These are phyloP conservation scores for Acanthochromis polyacanthus DNA, from an alignment of 2,113 vertebrate species.

Conservation along the genomic window DNA sequence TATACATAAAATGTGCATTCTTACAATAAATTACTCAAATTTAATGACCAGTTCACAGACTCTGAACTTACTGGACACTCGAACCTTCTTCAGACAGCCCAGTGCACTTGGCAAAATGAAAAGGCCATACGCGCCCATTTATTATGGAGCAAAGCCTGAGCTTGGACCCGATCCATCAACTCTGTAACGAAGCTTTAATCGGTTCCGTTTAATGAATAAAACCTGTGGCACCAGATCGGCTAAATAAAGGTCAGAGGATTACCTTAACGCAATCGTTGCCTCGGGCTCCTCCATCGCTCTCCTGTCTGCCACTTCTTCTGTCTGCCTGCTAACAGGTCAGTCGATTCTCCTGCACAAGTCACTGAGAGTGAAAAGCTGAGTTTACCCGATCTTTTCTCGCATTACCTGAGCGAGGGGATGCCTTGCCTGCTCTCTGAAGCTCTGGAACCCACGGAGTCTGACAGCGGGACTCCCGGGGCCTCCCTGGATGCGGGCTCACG, in stretches of 20 bases:
- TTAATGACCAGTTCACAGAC: too few species aligned
- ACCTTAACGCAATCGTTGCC: slow-evolving; percentile 53
- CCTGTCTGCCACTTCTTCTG: background rate
- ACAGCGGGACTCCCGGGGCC: background rate
- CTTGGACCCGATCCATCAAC: background rate
- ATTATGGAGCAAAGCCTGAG: background rate
- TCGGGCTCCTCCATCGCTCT: background rate
- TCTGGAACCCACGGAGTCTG: slow-evolving; percentile 37
- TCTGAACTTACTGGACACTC: too few species aligned
- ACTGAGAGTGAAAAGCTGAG: slow-evolving; percentile 17
- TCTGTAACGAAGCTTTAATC: slow-evolving; percentile 17
- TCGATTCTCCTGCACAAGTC: slow-evolving; percentile 2
- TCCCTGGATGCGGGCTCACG: background rate
- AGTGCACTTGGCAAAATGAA: background rate
- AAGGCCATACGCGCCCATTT: background rate
- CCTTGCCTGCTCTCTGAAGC: slow-evolving; percentile 59
- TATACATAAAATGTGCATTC: too few species aligned
- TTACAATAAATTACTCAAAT: too few species aligned
- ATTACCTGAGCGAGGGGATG: slow-evolving; percentile 62
- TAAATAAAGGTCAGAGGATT: slow-evolving; percentile 64
- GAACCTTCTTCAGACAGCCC: too few species aligned
- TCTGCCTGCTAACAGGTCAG: slow-evolving; percentile 1
- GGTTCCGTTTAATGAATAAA: slow-evolving; percentile 19
- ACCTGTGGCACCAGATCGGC: slow-evolving; percentile 9
- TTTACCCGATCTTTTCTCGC: slow-evolving; percentile 51